phyloP scores from a whole-genome alignment of 2,888 invertebrate genomes.

The Ormyrus pomaceus region DNA sequence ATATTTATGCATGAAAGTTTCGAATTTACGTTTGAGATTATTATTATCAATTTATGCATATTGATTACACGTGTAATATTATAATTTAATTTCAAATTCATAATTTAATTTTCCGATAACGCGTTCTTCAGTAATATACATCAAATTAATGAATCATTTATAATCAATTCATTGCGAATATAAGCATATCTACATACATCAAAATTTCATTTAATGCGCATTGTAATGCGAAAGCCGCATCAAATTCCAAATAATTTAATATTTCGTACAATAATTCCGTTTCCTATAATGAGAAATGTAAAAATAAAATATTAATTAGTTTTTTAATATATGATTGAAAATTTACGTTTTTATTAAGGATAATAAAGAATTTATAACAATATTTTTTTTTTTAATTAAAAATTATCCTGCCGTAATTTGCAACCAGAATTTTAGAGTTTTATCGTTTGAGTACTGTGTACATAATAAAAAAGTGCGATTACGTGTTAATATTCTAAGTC shows the following conservation, averaged over 20 bases:
- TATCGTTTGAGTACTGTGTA: too few relatives aligned
- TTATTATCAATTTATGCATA: slow-evolving; percentile 46
- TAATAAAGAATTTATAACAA: too few relatives aligned
- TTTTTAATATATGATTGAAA: slow-evolving; percentile 6
- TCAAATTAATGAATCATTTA: slow-evolving; percentile 54
- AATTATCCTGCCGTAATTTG: too few relatives aligned
- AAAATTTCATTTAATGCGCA: slow-evolving; percentile 46
- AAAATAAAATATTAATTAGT: neutral
- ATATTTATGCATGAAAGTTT: slow-evolving; percentile 42
- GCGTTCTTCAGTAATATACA: slow-evolving; percentile 37
- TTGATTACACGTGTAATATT: slow-evolving; percentile 46
- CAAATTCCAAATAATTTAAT: slow-evolving; percentile 49
- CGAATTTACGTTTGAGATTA: slow-evolving; percentile 46
- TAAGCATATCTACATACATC: slow-evolving; percentile 35
- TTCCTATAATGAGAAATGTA: neutral
- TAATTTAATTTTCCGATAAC: slow-evolving; percentile 50
- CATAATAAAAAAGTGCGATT: too few relatives aligned
- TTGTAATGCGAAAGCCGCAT: slow-evolving; percentile 39
- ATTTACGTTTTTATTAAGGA: too few relatives aligned
- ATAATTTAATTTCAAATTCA: slow-evolving; percentile 32
- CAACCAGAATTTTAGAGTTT: too few relatives aligned
- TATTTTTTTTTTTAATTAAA: too few relatives aligned
- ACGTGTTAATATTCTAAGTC: too few relatives aligned
- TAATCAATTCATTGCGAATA: slow-evolving; percentile 50
- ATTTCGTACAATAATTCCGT: slow-evolving; percentile 23